phyloP scores from a whole-genome alignment of 2,113 vertebrate genomes.

The Tyto alba region DNA sequence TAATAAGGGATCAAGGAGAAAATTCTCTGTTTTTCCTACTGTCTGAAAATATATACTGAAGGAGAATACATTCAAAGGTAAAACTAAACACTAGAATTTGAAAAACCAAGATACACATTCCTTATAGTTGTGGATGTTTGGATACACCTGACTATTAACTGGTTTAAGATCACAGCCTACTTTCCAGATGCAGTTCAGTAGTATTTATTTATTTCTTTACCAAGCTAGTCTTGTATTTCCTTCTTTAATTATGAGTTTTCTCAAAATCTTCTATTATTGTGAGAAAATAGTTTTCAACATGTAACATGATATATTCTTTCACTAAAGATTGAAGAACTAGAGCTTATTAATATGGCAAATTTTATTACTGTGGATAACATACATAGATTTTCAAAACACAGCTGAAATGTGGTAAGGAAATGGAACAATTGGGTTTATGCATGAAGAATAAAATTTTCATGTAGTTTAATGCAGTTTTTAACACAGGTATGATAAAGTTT shows the following conservation, averaged over 20 bases:
- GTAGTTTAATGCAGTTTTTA: not conserved
- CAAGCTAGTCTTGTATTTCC: not conserved
- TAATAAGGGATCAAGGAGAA: not conserved
- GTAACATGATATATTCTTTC: not conserved
- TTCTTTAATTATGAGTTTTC: not conserved
- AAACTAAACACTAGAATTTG: not conserved
- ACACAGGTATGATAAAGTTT: not conserved
- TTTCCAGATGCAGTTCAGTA: not conserved
- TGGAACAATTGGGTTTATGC: not conserved
- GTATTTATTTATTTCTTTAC: not conserved
- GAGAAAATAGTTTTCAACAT: not conserved
- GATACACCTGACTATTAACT: not conserved
- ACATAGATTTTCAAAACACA: not conserved
- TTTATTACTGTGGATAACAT: not conserved
- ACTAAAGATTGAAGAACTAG: not conserved
- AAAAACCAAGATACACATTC: rapidly evolving
- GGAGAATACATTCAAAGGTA: not conserved
- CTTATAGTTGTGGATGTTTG: not conserved
- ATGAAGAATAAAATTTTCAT: not conserved
- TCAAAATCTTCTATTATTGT: not conserved
- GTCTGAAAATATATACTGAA: not conserved
- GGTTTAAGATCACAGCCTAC: not conserved
- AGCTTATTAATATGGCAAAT: not conserved
- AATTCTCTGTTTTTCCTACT: not conserved
- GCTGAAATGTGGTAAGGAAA: not conserved